These are phyloP conservation scores for Atractosteus spatula DNA, from an alignment of 2,113 vertebrate genomes.

Conservation along the genomic window DNA sequence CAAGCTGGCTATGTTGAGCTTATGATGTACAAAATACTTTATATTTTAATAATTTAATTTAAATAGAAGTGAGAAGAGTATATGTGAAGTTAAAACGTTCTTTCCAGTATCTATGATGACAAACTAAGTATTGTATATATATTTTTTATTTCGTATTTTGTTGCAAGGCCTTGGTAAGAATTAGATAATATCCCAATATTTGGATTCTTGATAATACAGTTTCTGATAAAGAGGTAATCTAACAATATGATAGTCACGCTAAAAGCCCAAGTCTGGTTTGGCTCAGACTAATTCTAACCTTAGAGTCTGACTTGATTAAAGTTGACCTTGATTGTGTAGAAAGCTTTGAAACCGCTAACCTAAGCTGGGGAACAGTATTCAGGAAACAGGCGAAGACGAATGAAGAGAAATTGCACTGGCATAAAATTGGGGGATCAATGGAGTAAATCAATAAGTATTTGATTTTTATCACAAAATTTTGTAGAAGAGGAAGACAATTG, in stretches of 20 bases:
- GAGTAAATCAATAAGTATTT: slow-evolving; percentile 59
- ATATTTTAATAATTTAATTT: too few species aligned
- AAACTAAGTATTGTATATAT: neutral
- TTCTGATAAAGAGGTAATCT: slow-evolving; percentile 71
- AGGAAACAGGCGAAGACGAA: slow-evolving; percentile 59
- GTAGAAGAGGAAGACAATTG: slow-evolving; percentile 65
- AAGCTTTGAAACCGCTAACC: slow-evolving; percentile 59
- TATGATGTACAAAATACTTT: too few species aligned
- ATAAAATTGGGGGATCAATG: slow-evolving; percentile 67
- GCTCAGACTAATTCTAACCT: slow-evolving; percentile 34
- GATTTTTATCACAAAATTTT: slow-evolving; percentile 73
- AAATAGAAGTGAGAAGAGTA: too few species aligned
- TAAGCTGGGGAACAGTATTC: slow-evolving; percentile 51
- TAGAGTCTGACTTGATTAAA: slow-evolving; percentile 55
- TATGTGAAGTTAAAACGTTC: too few species aligned
- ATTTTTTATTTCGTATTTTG: slow-evolving; percentile 30
- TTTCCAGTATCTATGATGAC: too few species aligned
- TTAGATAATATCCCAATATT: slow-evolving; percentile 52
- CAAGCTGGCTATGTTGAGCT: too few species aligned
- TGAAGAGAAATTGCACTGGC: slow-evolving; percentile 53
- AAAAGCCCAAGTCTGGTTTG: slow-evolving; percentile 44
- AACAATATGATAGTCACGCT: slow-evolving; percentile 61
- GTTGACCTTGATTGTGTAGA: slow-evolving; percentile 62
- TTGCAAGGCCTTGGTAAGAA: slow-evolving; percentile 53
- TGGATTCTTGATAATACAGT: slow-evolving; percentile 67